Evolutionary conservation across 2,797 vertebrate species (phyloP), one percentile per base, ranked within the genome.

Genomic region (Alca torda): DNA sequence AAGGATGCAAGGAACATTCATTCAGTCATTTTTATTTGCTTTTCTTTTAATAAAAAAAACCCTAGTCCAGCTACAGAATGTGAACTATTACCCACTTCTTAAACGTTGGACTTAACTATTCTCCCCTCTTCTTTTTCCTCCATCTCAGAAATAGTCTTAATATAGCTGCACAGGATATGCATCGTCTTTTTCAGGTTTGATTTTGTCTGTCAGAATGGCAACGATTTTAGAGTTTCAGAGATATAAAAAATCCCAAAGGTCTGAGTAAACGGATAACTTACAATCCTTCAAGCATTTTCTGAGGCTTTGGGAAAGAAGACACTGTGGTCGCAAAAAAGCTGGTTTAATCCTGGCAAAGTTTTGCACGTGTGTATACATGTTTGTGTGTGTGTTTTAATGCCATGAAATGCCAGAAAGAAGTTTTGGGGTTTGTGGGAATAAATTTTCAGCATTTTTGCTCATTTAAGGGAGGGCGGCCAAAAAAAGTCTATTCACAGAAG

Each of bases 371-470:
- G 57, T 75, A n/a, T 65, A 31, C 24, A 63, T 77, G 45, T 89
- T 84, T 92, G 35, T 73, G 24, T 89, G 19, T 63, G 45, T 69
- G 15, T 76, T 89, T 81, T 53, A 84, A 67, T 90, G 90, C 91
- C 76, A 84, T 31, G 51, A 96, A 95, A 92, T 57, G 86, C 54
- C 76, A 96, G 61, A 94, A 87, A 81, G 79, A 85, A 80, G 43
- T 87, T 91, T 84, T 19, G 79, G 69, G 72, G 83, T 59, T 84
- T 94, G 93, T 88, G 95, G 94, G 96, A 96, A 95, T 94, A 87
- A 88, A 93, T 95, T 94, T 94, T 93, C 84, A 75, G 43, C 81
- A 78, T 93, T 95, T 90, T 96, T 96, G 89, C 89, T 97, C 87
- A 95, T 91, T 95, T 94, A 79, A 90, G 82, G 85, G 73, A 96